Conservation (phyloP, 2,797 vertebrate species). For the Erethizon dorsatum region DNA sequence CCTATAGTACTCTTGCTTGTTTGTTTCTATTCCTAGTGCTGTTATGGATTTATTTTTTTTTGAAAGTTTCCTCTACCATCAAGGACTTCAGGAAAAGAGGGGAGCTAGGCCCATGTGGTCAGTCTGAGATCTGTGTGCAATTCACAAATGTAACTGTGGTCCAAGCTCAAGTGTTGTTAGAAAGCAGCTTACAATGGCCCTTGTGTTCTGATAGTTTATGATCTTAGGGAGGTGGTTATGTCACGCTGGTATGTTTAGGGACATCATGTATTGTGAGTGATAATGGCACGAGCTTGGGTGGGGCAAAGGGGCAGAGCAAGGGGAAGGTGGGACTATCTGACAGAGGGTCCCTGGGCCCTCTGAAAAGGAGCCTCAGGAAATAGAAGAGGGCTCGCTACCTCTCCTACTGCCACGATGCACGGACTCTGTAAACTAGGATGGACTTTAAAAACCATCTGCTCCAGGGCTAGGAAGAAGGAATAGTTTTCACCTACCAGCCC, state of each 20-base stretch:
- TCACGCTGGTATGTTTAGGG: background rate
- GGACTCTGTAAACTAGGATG: background rate
- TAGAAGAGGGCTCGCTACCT: background rate
- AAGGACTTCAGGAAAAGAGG: background rate
- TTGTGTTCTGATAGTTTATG: background rate
- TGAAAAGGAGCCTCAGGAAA: background rate
- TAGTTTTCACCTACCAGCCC: background rate
- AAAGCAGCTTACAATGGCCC: background rate
- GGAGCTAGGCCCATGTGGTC: background rate
- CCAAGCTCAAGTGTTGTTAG: background rate
- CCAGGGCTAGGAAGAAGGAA: background rate
- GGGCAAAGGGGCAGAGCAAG: background rate
- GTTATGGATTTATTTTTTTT: background rate
- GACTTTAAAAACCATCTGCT: background rate
- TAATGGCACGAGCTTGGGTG: background rate
- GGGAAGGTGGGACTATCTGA: background rate
- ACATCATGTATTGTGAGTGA: background rate
- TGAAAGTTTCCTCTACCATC: background rate
- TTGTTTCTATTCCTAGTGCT: background rate
- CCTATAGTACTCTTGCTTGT: background rate
- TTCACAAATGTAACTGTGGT: background rate
- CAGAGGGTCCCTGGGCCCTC: background rate
- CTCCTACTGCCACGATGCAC: background rate
- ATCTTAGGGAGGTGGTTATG: background rate
- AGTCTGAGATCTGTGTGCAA: background rate